Percentiles rank a stretch among this genome's conserved stretches.
phyloP scores from a whole-genome alignment of 2,888 invertebrate species.

The Anagyrus pseudococci region DNA sequence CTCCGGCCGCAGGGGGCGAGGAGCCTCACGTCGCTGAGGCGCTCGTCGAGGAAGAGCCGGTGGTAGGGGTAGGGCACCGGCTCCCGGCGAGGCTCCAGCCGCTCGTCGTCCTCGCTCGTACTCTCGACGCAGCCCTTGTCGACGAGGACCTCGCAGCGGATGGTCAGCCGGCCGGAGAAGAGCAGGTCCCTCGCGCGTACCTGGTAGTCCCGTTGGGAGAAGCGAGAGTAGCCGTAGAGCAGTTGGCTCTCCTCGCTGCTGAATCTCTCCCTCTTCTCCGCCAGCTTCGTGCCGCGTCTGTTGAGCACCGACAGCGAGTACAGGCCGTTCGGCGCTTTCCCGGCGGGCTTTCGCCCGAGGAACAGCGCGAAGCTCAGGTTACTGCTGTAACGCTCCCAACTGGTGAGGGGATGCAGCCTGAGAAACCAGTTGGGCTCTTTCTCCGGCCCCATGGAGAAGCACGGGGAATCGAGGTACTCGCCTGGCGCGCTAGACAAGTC shows the following conservation, averaged over 20 bases:
- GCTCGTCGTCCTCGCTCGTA: conserved; percentile 1
- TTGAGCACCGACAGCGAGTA: background rate
- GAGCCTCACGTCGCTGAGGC: conserved; percentile 14
- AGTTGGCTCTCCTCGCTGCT: background rate
- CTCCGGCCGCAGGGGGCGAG: background rate
- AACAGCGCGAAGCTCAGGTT: conserved; percentile 15
- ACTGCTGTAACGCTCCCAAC: conserved; percentile 8
- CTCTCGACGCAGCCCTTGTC: background rate
- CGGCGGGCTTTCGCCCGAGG: conserved; percentile 2
- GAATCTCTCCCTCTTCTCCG: background rate
- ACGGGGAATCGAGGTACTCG: conserved; percentile 9
- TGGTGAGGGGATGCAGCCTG: background rate
- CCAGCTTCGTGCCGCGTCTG: background rate
- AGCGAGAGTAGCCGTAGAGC: conserved; percentile 7
- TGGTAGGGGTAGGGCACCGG: background rate
- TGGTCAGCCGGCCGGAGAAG: background rate
- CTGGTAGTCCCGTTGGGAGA: background rate
- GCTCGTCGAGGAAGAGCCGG: conserved; percentile 9
- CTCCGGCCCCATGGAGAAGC: conserved; percentile 1
- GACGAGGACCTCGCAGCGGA: conserved; percentile 8
- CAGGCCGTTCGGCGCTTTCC: background rate
- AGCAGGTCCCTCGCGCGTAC: background rate
- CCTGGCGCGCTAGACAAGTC: background rate
- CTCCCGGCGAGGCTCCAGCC: too few relatives aligned
- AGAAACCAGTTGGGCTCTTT: conserved; percentile 9